Evolutionary conservation across 2,888 invertebrate species (phyloP), one percentile per base, ranked within the genome.

Genomic region (Anticlea derivata): DNA sequence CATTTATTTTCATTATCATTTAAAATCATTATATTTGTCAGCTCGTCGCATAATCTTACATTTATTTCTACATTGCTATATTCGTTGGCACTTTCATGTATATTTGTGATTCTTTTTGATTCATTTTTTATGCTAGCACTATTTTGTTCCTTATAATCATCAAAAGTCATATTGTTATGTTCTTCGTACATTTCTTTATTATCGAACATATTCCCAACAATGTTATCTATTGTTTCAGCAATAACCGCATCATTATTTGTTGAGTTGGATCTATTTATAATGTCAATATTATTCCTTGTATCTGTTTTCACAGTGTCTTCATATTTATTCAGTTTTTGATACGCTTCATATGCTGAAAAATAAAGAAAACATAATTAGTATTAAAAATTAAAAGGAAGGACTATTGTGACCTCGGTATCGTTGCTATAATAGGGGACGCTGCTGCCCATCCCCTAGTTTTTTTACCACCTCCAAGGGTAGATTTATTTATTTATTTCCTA

Each of bases 271-370:
- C 43, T 22, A 8, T 39, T 13, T 0, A 38, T 6, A 8, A 22
- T 2, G 22, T 44, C 29, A 51, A 68, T 61, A 20, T 47, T 48
- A 11, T 53, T 61, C 58, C 24, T 63, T 54, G 45, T 49, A 45
- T 44, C 56, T 30, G 5, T 24, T 34, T 56, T 45, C 29, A 10
- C 34, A 23, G 26, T 31, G 48, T 30, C 40, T 58, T 54, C 60
- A 10, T 31, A 52, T 10, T 52, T 63, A 23, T 68, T 66, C 1
- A 67, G 50, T 70, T 75, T 78, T 23, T 75, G 59, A 55, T 82
- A 67, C 0, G 84, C 83, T 61, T 86, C 86, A 35, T 80, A 86
- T 2, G 86, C 88, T 86, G 78, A 43, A 80, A 82, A 45, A 27
- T 39, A 57, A 55, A 54, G 26, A 34, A 17, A 17, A 17, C 17